These are phyloP conservation scores for Megathymus violae DNA, from an alignment of 1,140 invertebrate genomes.

Conservation along the genomic window DNA sequence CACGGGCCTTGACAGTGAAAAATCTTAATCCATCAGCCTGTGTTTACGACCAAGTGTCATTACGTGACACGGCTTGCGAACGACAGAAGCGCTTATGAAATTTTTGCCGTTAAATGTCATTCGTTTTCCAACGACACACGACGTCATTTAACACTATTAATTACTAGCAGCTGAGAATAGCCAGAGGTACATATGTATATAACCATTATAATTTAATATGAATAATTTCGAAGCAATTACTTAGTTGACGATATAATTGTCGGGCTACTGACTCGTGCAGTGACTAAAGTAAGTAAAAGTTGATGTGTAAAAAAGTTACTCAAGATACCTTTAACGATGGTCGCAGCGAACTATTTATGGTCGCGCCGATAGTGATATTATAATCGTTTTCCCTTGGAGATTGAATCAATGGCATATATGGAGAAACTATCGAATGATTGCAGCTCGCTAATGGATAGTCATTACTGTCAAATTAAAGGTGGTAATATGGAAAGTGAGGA, in stretches of 20 bases:
- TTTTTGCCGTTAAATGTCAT: too few species aligned
- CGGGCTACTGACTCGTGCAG: conserved; percentile 7
- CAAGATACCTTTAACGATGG: conserved; percentile 14
- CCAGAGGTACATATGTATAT: too few species aligned
- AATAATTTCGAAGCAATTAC: conserved; percentile 1
- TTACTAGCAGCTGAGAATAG: too few species aligned
- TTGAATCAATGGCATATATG: conserved; percentile 41
- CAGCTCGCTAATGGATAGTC: conserved; percentile 51
- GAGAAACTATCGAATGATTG: conserved; percentile 42
- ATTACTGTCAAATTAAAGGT: conserved; percentile 67
- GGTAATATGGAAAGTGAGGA: conserved; percentile 61
- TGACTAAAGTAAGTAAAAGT: conserved; percentile 1
- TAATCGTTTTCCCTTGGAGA: conserved; percentile 42
- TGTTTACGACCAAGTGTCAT: too few species aligned
- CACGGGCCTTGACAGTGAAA: too few species aligned
- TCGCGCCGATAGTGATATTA: conserved; percentile 22
- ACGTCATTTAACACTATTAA: too few species aligned
- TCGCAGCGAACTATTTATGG: conserved; percentile 12
- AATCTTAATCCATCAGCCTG: too few species aligned
- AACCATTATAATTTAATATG: too few species aligned
- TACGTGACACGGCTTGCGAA: too few species aligned
- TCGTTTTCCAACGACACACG: too few species aligned
- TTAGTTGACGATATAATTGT: conserved; percentile 13
- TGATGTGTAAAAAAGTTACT: conserved; percentile 10
- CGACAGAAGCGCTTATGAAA: too few species aligned